Base-by-base conservation (phyloP, 2,797 vertebrate genomes). In the Halcyon leucocephala region DNA sequence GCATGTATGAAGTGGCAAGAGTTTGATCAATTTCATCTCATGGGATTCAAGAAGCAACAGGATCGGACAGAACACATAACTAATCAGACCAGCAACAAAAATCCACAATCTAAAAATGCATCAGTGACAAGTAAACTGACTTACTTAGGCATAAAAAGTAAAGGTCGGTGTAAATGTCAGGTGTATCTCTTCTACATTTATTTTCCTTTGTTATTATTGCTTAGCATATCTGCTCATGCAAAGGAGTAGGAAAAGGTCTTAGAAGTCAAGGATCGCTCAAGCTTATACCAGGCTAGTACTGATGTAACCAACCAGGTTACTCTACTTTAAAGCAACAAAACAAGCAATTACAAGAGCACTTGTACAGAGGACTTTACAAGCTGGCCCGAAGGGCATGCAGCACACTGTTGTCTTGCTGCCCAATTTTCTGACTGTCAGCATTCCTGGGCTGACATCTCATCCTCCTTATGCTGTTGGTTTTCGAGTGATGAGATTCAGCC, bases 91-190 rank as follows among this genome's bases (percentile, higher is more conserved):
- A 74, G 26, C 48, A 78, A 41, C n/a, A 49, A 60, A 80, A 85
- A 44, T 12, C 22, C 57, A n/a, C 71, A 49, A 69, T 35, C 48
- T 70, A 10, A 52, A 52, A 96, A 83, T 10, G 41, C 37, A 60
- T 7, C 0, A 0, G 77, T 61, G 88, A 78, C 83, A 85, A 65
- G 52, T 55, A 88, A 80, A 70, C 11, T 29, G 33, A 58, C 81
- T 96, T 82, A 33, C 21, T 94, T 92, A 87, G 71, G 81, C 51
- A 61, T 24, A 29, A 46, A 67, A 94, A 95, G 57, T 85, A 91
- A 96, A 95, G 91, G 90, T 89, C 92, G 82, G 24, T 60, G 86
- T 87, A 92, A 95, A 94, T 93, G 86, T 57, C 92, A 58, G 58
- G 71, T 74, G 58, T 87, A 92, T 95, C 61, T 82, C 76, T 90